These are phyloP conservation scores for Willowsia nigromaculata DNA, from an alignment of 2,888 invertebrate species.

Conservation along the genomic window DNA sequence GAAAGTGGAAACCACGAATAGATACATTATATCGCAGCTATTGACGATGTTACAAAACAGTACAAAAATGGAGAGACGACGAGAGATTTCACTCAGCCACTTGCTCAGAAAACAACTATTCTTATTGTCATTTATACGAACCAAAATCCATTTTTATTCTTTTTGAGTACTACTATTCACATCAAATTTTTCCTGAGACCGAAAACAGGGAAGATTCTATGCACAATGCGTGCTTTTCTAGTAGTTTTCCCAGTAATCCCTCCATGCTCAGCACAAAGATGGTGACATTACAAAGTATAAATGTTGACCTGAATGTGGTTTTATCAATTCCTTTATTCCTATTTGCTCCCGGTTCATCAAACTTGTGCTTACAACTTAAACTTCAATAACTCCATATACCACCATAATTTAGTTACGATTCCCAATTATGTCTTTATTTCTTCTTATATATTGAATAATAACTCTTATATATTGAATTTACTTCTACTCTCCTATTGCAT, in stretches of 20 bases:
- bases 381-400: neutral
- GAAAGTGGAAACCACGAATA: no score
- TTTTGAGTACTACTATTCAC: neutral
- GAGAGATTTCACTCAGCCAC: no score
- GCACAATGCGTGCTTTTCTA: no score
- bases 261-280: neutral
- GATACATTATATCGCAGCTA: no score
- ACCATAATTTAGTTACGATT: neutral
- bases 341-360: neutral
- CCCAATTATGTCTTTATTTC: no score
- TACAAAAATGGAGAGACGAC: no score
- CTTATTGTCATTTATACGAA: neutral
- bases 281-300: neutral
- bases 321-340: neutral
- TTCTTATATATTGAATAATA: no score
- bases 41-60: no score
- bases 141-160: neutral
- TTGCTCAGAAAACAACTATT: no score
- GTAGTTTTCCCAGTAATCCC: neutral
- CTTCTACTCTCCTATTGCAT: no score
- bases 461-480: no score
- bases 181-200: neutral
- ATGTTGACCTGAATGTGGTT: neutral
- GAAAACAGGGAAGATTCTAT: neutral
- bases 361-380: neutral